Base-by-base conservation (phyloP, 2,113 vertebrate species). In the Sinosuthora webbiana region DNA sequence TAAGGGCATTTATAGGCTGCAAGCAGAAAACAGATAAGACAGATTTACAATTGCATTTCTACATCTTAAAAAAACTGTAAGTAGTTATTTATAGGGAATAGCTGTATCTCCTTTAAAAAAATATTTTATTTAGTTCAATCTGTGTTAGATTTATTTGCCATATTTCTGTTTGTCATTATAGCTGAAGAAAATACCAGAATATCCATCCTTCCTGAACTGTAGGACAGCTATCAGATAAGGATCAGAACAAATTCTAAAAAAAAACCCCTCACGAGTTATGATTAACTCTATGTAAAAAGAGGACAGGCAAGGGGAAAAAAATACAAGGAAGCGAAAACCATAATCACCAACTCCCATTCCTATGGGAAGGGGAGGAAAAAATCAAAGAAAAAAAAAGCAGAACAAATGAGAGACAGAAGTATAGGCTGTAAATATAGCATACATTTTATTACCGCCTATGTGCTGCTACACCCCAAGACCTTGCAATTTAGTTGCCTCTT, bases 401-500 rank as follows among this genome's bases (percentile, higher is more conserved):
- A 90, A 64, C 0, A 0, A 95, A 79, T 0, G 1, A 65, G 50
- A 93, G 49, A 62, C 59, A 65, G 50, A 92, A 82, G 83, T 14
- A 20, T 39, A 42, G 13, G 77, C 85, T 87, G 50, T 78, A 94
- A 90, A 96, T 95, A 96, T 20, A 95, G 76, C 57, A 94, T 63
- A 94, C 90, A 94, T 96, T 97, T 93, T 92, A 95, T 79, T 80
- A 78, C 42, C 15, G 10, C 77, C 86, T 89, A 47, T 94, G 75
- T 76, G 96, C 92, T 92, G 83, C 87, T 95, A 88, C 81, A 95
- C 92, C 86, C 85, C 52, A 95, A 96, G 89, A 96, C 92, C 96
- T 96, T 83, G 93, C 94, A 96, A 97, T 98, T 96, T 95, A 97
- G 94, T 96, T 96, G 94, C 94, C 97, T 94, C 96, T 97, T 97